Conservation (phyloP, 2,888 invertebrate genomes). For the Nineta flava region DNA sequence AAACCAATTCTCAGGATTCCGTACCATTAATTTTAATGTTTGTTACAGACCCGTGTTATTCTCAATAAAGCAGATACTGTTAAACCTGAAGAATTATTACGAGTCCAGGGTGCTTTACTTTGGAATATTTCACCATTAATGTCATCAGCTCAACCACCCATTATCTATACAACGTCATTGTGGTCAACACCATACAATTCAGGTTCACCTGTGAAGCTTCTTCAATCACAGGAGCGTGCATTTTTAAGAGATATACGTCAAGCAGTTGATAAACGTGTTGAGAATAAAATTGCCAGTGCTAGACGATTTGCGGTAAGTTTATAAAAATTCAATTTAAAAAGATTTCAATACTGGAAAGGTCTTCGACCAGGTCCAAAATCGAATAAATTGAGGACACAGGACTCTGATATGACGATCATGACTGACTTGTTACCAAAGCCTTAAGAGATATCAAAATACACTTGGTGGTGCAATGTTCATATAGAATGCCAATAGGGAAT, state of each 20-base stretch:
- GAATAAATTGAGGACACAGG: too few relatives aligned
- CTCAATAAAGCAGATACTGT: slow-evolving; percentile 90
- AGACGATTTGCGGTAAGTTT: slow-evolving; percentile 83
- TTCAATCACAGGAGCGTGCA: slow-evolving; percentile 78
- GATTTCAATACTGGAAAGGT: too few relatives aligned
- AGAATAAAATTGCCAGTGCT: slow-evolving; percentile 87
- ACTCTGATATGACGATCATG: too few relatives aligned
- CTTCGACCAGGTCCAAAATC: too few relatives aligned
- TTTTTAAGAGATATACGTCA: slow-evolving; percentile 72
- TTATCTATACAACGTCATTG: slow-evolving; percentile 77
- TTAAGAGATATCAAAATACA: too few relatives aligned
- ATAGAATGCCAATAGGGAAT: too few relatives aligned
- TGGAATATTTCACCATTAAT: slow-evolving; percentile 96
- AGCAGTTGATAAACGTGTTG: slow-evolving; percentile 76
- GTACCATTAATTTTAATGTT: background rate
- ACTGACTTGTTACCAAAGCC: too few relatives aligned
- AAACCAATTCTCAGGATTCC: background rate
- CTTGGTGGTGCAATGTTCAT: too few relatives aligned
- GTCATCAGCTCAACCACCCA: slow-evolving; percentile 86
- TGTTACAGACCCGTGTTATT: slow-evolving; percentile 65
- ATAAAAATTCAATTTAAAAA: too few relatives aligned
- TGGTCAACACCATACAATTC: slow-evolving; percentile 76
- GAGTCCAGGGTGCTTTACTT: slow-evolving; percentile 84
- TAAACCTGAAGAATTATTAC: slow-evolving; percentile 80
- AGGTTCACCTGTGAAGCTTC: slow-evolving; percentile 63